Evolutionary conservation across 2,888 invertebrate species (phyloP), one percentile per base, ranked within the genome.

Genomic region (Rhopalosiphum nymphaeae): DNA sequence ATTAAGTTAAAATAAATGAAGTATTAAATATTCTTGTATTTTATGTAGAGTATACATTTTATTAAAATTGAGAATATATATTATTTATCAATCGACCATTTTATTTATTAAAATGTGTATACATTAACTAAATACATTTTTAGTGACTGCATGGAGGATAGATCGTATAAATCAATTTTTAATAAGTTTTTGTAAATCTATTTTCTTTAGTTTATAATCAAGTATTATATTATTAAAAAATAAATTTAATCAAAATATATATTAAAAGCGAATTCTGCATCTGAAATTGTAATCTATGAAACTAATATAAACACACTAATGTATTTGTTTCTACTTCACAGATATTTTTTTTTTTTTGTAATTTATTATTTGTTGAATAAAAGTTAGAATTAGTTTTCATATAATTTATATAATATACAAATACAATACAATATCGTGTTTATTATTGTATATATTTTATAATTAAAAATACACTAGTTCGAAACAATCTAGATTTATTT

Each of bases 401-500:
- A 11, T n/a, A n/a, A 67, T 90, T 46, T n/a, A 49, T 67, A n/a
- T 29, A 57, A 9, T 16, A 44, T 5, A n/a, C 11, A 0, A 10
- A 42, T 36, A 4, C 9, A 46, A 90, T 29, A 26, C 49, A 49
- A 90, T n/a, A 49, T 46, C n/a, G 36, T 29, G n/a, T 53, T 13
- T n/a, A 46, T 91, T n/a, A 57, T 56, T 86, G 44, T 7, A 46
- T 44, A 25, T 91, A 49, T 86, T 57, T 61, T 87, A 26, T 46
- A 46, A 92, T 92, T 87, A 92, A 87, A 87, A 92, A 57, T 36
- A 26, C 61, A 56, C 46, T 87, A 61, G 46, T 86, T 92, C 26
- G 3, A 61, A 86, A 92, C n/a, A 87, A 92, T 49, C 49, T 46
- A 87, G 1, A 87, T 36, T 46, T n/a, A 5, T 87, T 46, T 61